Evolutionary conservation across 2,888 invertebrate genomes (phyloP), one percentile per base, ranked within the genome.

Genomic region (Synergus itoensis): DNA sequence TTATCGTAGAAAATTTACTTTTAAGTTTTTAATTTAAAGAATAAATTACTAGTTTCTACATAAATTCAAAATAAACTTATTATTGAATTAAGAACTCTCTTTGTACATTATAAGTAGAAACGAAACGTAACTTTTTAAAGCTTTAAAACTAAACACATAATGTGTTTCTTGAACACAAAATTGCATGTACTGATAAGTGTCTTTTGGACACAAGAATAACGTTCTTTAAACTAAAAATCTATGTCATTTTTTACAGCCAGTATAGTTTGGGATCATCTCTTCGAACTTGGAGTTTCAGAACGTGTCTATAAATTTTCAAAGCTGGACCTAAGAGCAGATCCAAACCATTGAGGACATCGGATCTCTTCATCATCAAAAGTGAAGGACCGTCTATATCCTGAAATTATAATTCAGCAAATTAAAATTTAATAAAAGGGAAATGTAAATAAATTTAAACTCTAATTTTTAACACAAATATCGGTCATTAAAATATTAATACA

Each of bases 341-440:
- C 81, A 99, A 93, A 53, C 96, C 96, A 80, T 94, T 95, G 4
- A 98, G 94, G 40, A 99, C 96, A 90, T 98, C 98, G 60, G 95
- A 94, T 84, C 98, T 94, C 87, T 96, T 96, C 91, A 99, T 95
- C 87, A 99, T 94, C 81, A 98, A 93, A 78, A 99, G 92, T 0
- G 98, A 97, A 88, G 95, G 95, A 0, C 99, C 99, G 93, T 99
- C 99, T 83, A 99, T 98, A 90, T 98, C 97, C 97, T 97, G 92
- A 41, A 92, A 91, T 73, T 53, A 62, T 65, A 79, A 69, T 48
- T 69, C 8, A 21, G 12, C 8, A 14, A 21, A 67, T 67, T 60
- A 60, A 28, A 21, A 43, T 2, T 43, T 18, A 11, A 79, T 73
- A 64, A 76, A 67, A 65, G 9, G 45, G 36, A 73, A 12, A 76